Evolutionary conservation across 2,797 vertebrate species (phyloP), one percentile per base, ranked within the genome.

Genomic region (Benthosema pterotum): DNA sequence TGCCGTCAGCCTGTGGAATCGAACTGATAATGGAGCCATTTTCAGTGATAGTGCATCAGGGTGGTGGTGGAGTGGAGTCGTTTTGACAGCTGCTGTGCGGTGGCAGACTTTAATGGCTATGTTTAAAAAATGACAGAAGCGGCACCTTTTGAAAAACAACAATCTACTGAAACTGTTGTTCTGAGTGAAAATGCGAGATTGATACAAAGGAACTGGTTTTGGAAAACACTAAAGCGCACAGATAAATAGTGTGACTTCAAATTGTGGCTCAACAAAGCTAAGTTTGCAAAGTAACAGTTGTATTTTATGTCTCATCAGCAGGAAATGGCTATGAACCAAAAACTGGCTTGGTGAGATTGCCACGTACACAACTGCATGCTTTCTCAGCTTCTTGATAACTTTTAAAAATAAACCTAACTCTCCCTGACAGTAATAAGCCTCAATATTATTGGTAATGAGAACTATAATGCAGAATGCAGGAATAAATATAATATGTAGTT

Each of bases 81-180:
- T 61, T 52, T 2, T 78, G 79, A 83, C 83, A 79, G 78, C 49
- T n/a, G 14, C 75, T 42, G 67, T 65, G 38, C 75, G 28, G 67
- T 63, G 42, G 17, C 54, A 65, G 69, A 71, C 72, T 75, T n/a
- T 69, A 83, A 79, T 83, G 69, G 63, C 58, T 42, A 52, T 51
- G 51, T 71, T 70, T 48, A 47, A 64, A n/a, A 65, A 48, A 15
- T 63, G 77, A 70, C 65, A 46, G 69, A 50, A 68, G 70, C 73
- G 47, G 75, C 79, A 82, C 69, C 65, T 72, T 68, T 63, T 60
- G 42, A 58, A 56, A 79, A 85, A 81, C 68, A 80, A 83, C 73
- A 81, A 62, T n/a, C 63, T 46, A 45, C 71, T 55, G 48, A 50
- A 57, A 65, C 68, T 82, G 77, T 67, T 75, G 78, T 74, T 87